Evolutionary conservation across 2,888 invertebrate genomes (phyloP).

Genomic region (Megamerina dolium): DNA sequence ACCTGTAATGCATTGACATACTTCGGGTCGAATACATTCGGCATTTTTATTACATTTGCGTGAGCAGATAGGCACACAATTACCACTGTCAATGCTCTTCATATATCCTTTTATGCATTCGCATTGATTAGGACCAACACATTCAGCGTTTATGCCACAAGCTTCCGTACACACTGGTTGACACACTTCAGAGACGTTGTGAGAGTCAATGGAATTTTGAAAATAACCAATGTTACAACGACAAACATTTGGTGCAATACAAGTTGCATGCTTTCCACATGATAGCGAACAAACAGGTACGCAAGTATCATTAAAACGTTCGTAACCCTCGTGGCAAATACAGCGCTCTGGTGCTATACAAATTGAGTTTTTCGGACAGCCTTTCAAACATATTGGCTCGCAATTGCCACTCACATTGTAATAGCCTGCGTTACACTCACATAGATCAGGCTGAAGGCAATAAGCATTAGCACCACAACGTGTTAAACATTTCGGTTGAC

Average conservation of each 20-base stretch:
- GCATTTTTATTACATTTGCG: not conserved
- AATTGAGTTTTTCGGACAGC: not conserved
- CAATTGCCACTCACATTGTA: not conserved
- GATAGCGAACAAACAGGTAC: not conserved
- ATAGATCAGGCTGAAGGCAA: not conserved
- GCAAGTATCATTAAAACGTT: not conserved
- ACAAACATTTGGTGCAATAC: not conserved
- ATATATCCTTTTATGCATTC: not conserved
- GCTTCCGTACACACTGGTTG: not conserved
- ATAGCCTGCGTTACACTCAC: not conserved
- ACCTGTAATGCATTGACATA: not conserved
- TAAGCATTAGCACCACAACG: not conserved
- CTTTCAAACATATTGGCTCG: not conserved
- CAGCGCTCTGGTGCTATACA: not conserved
- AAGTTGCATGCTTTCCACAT: not conserved
- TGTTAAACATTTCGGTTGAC: not conserved
- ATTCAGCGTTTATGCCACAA: not conserved
- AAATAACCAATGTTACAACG: not conserved
- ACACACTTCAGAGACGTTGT: not conserved
- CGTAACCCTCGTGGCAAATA: not conserved
- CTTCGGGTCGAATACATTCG: not conserved
- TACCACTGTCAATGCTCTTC: not conserved
- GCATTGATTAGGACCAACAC: not conserved
- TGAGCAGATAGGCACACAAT: not conserved
- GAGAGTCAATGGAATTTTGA: too few species aligned